These are phyloP conservation scores for Erebia aethiops DNA, from an alignment of 2,888 invertebrate genomes.

Conservation along the genomic window DNA sequence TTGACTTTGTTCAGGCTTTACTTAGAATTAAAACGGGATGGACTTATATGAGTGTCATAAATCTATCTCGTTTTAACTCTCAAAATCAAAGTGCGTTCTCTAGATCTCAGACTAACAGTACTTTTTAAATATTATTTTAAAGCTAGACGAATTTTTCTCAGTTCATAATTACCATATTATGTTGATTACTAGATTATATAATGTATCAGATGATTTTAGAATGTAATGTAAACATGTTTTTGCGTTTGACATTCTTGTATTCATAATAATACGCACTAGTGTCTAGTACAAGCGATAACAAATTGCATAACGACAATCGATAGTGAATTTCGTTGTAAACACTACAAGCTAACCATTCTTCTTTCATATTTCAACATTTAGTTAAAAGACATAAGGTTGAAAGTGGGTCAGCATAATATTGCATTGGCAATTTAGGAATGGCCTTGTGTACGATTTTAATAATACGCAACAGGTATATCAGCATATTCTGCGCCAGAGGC, in stretches of 20 bases:
- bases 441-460: slow-evolving; percentile 69
- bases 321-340: slow-evolving; percentile 24
- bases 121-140: too few relatives aligned
- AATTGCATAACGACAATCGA: slow-evolving; percentile 20
- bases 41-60: too few relatives aligned
- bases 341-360: slow-evolving; percentile 5
- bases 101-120: too few relatives aligned
- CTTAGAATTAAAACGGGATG: too few relatives aligned
- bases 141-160: too few relatives aligned
- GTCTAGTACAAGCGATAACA: slow-evolving; percentile 19
- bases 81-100: too few relatives aligned
- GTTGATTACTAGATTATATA: not conserved
- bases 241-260: slow-evolving; percentile 30
- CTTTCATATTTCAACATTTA: slow-evolving; percentile 25
- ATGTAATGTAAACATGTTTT: slow-evolving; percentile 34
- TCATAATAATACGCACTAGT: slow-evolving; percentile 26
- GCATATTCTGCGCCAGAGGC: slow-evolving; percentile 50
- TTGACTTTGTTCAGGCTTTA: too few relatives aligned
- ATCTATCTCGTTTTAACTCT: too few relatives aligned
- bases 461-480: slow-evolving; percentile 67
- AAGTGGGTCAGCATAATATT: slow-evolving; percentile 56
- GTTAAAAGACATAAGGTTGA: slow-evolving; percentile 54
- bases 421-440: slow-evolving; percentile 54
- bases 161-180: not conserved
- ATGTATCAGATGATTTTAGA: slow-evolving; percentile 16